Conservation (phyloP, 2,888 invertebrate species). For the Platycnemis pennipes region DNA sequence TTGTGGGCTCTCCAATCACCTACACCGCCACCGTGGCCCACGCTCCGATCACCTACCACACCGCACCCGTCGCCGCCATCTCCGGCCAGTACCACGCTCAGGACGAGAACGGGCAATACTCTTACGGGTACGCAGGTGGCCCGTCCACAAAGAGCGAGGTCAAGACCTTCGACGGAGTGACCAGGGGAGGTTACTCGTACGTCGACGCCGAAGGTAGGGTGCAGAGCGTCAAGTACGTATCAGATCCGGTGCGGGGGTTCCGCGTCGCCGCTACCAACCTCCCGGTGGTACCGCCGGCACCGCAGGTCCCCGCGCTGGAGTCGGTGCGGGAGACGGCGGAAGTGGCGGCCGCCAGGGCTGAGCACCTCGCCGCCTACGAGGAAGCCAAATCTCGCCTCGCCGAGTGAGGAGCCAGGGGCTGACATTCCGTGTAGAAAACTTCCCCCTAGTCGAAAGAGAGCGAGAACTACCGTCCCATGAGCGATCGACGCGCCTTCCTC, state of each 20-base stretch:
- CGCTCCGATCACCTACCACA: conserved; percentile 77
- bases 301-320: conserved; percentile 71
- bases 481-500: not conserved
- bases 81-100: conserved; percentile 75
- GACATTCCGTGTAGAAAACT: conserved; percentile 59
- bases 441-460: conserved; percentile 55
- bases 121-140: conserved; percentile 75
- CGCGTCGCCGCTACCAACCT: conserved; percentile 79
- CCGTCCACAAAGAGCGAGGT: conserved; percentile 77
- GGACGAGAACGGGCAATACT: conserved; percentile 73
- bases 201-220: conserved; percentile 78
- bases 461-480: not conserved
- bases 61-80: conserved; percentile 72
- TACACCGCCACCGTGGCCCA: conserved; percentile 79
- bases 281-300: conserved; percentile 75
- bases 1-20: conserved; percentile 74
- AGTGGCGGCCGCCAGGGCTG: conserved; percentile 71
- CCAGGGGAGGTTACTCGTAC: conserved; percentile 79
- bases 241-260: conserved; percentile 79
- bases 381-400: conserved; percentile 74
- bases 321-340: conserved; percentile 77
- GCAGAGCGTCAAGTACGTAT: conserved; percentile 79
- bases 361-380: conserved; percentile 79
- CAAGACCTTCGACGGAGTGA: conserved; percentile 78
- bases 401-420: conserved; percentile 77